Evolutionary conservation across 2,113 vertebrate genomes (phyloP), one percentile per base, ranked within the genome.

Genomic region (Astatotilapia flaviijosephi): DNA sequence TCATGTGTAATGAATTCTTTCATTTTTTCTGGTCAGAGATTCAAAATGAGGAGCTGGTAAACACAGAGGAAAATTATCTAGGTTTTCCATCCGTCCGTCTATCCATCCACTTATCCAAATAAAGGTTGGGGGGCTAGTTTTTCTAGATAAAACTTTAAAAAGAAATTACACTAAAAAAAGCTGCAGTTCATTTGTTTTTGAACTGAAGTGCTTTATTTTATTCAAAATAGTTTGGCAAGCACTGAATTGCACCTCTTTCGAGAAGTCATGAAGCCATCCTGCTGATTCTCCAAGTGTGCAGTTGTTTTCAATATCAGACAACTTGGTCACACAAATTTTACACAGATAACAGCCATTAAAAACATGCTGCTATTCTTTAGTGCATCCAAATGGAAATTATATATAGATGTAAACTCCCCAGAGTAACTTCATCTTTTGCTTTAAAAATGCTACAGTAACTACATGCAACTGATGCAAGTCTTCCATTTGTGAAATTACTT

Each of bases 11-110:
- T 88, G 58, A 88, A 26, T 31, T 8, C 5, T 45, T 82, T 35
- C 55, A 37, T 17, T 62, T 85, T 80, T 70, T 56, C 40, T 80
- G 4, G 17, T 79, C 47, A n/a, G 26, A 31, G 0, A 26, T 49
- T 49, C 26, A 77, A 77, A 77, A 77, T 77, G 26, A 77, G 4
- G 26, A 49, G 1, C 2, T 77, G 26, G 11, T 33, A 19, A 77
- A 11, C 6, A 77, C 15, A 49, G 1, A 31, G 23, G 6, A 7
- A 8, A 49, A 8, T n/a, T 4, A 12, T n/a, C 10, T 31, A 49
- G 45, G 45, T 49, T 49, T 31, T 49, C 23, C 2, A 68, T 65
- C 2, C 1, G 1, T 33, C 2, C 0, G 0, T 60, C 5, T 60
- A 19, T 33, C 58, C 2, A 62, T 62, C 58, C 58, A 62, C 58